These are phyloP conservation scores for Phylloscopus trochiloides DNA, from an alignment of 2,113 vertebrate genomes.

Conservation along the genomic window DNA sequence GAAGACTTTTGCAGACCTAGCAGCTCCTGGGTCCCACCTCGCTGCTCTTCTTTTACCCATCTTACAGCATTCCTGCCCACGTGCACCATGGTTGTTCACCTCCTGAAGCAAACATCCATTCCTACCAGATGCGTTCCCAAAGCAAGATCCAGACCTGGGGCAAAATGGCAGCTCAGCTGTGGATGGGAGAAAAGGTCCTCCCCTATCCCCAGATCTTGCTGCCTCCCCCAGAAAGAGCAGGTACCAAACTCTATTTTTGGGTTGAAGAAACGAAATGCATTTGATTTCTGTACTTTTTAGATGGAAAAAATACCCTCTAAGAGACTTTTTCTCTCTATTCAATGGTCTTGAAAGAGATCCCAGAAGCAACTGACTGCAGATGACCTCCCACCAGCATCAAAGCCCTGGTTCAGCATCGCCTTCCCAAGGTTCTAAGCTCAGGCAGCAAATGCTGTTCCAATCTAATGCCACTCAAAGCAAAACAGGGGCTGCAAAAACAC, in stretches of 20 bases:
- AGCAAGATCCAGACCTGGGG: neutral
- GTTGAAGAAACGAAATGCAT: neutral
- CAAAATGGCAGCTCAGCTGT: neutral
- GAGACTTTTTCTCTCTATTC: neutral
- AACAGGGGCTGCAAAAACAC: neutral
- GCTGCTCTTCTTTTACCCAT: neutral
- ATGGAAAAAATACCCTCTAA: neutral
- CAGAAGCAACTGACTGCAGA: neutral
- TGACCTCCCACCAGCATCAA: neutral
- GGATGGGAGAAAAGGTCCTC: neutral
- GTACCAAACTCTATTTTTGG: neutral
- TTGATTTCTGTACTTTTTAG: neutral
- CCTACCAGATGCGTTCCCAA: neutral
- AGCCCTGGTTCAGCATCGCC: neutral
- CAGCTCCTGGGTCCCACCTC: neutral
- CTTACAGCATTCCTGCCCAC: neutral
- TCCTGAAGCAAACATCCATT: neutral
- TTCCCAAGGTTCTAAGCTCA: neutral
- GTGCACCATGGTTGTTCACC: rapidly evolving
- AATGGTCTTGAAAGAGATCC: neutral
- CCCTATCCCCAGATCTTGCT: neutral
- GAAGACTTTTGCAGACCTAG: neutral
- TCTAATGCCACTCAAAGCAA: neutral
- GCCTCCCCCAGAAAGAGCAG: neutral
- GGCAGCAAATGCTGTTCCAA: neutral